Percentiles rank a stretch among this genome's conserved stretches.
Evolutionary conservation across 2,797 vertebrate species (phyloP).

Genomic region (Sebastes matsubarae): DNA sequence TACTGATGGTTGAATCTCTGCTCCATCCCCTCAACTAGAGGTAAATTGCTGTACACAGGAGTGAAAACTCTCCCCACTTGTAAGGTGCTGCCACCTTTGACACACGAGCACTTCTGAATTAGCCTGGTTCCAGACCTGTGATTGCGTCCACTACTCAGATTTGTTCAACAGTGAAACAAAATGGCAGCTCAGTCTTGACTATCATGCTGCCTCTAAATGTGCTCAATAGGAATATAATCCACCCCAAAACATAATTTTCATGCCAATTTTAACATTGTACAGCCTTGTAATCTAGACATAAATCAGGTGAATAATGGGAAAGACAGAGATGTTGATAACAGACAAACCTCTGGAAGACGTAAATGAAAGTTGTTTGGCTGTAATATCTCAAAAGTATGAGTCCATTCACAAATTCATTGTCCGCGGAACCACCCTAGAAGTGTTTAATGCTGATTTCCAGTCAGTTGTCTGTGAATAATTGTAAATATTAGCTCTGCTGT

Average conservation of each 20-base stretch:
- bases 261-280: neutral
- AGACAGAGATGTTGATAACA: neutral
- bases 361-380: neutral
- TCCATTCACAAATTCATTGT: neutral
- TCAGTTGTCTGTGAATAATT: neutral
- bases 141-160: neutral
- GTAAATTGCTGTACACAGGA: neutral
- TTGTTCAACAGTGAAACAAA: neutral
- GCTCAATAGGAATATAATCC: neutral
- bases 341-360: fast-evolving
- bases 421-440: neutral
- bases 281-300: neutral
- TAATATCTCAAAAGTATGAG: neutral
- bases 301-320: neutral
- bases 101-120: neutral
- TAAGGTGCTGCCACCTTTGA: neutral
- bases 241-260: neutral
- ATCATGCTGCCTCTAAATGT: neutral
- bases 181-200: neutral
- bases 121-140: neutral
- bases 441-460: neutral
- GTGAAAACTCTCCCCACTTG: neutral
- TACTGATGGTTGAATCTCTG: neutral
- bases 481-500: neutral
- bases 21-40: neutral